Conservation (phyloP, 1,140 invertebrate genomes). For the Mamestra configurata region DNA sequence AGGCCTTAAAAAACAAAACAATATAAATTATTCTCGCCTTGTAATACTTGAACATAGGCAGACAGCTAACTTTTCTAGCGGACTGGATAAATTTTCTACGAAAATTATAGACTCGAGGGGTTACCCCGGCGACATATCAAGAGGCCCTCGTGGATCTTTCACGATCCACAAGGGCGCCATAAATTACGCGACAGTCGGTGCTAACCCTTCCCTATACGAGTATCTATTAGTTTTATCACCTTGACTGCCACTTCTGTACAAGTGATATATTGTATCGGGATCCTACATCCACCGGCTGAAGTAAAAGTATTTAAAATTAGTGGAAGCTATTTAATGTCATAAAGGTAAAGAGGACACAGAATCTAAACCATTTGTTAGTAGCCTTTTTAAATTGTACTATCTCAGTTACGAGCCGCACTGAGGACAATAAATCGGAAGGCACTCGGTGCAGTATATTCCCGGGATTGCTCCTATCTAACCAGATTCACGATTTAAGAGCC, state of each 20-base stretch:
- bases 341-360: constrained; percentile 23
- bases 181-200: constrained; percentile 76
- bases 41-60: constrained; percentile 44
- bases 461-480: constrained; percentile 74
- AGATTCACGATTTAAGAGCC: constrained; percentile 73
- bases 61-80: constrained; percentile 45
- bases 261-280: constrained; percentile 42
- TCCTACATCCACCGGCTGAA: background rate
- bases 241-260: constrained; percentile 38
- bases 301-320: constrained; percentile 11
- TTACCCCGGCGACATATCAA: constrained; percentile 76
- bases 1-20: constrained; percentile 30
- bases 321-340: constrained; percentile 12
- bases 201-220: constrained; percentile 68
- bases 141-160: constrained; percentile 63
- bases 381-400: constrained; percentile 61
- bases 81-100: constrained; percentile 60
- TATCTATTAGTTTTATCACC: constrained; percentile 66
- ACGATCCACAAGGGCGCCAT: constrained; percentile 75
- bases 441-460: constrained; percentile 67
- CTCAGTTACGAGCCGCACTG: constrained; percentile 53
- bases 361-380: constrained; percentile 52
- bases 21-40: constrained; percentile 39
- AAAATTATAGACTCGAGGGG: constrained; percentile 77
- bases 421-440: constrained; percentile 68